These are phyloP conservation scores for Bombus confusus DNA, from an alignment of 1,140 invertebrate genomes.

Conservation along the genomic window DNA sequence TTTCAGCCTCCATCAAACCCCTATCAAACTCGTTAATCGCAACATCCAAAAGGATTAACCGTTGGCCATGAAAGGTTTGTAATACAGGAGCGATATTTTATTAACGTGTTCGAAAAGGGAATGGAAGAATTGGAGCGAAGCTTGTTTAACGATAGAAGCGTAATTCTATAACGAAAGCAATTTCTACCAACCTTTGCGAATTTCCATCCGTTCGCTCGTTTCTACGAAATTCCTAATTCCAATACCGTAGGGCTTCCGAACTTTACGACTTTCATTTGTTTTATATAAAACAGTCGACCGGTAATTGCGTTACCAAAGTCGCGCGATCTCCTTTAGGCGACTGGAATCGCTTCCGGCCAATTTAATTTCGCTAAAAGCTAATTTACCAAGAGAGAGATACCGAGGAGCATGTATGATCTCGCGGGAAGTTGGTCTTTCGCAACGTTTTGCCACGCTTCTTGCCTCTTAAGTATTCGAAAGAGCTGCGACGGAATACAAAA, in stretches of 20 bases:
- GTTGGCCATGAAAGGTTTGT: no score
- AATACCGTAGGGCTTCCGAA: neutral
- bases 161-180: neutral
- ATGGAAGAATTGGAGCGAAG: no score
- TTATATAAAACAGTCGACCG: neutral
- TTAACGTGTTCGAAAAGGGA: fast-evolving
- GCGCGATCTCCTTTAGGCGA: no score
- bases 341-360: neutral
- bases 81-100: fast-evolving
- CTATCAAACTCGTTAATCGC: neutral
- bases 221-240: neutral
- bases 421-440: neutral
- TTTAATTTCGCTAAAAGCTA: neutral
- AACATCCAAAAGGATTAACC: neutral
- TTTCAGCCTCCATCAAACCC: neutral
- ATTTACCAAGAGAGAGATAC: no score
- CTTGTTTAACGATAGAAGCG: neutral
- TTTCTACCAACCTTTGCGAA: neutral
- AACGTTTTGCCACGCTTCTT: neutral
- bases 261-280: neutral
- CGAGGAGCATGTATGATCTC: no score
- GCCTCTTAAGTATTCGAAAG: neutral
- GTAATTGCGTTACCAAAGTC: neutral
- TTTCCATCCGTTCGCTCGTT: neutral
- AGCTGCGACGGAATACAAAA: neutral